Base-by-base conservation (phyloP, 1,140 invertebrate species). In the Bombus cullumanus region DNA sequence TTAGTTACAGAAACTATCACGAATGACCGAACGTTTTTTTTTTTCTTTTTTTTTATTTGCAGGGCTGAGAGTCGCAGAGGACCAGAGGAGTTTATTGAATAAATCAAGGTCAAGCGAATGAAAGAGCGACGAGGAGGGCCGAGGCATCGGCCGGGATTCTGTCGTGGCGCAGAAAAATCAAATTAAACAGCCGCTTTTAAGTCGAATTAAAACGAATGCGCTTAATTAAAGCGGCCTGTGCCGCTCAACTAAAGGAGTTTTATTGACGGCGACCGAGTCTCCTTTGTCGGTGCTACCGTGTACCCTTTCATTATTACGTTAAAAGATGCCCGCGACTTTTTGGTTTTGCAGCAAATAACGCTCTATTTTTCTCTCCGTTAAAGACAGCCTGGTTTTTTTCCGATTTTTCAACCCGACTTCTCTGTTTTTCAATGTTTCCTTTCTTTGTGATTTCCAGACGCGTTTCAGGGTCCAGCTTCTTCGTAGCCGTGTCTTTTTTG, bases 241-340 rank as follows among this genome's bases (percentile, higher is more conserved):
- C 57, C 80, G 81, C 82, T 87, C 91, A 92, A 92, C 92, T 93
- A 90, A 91, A 92, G 89, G 75, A 89, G 88, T 92, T 92, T 92
- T 91, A 93, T 93, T 89, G 92, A 92, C 92, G 91, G 83, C 85
- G 84, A 72, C 85, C 87, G 86, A 81, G 59, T 81, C 81, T 47
- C 78, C 78, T 73, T 74, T 83, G 81, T 76, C 81, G 64, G 75
- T 37, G 37, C 66, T 41, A 71, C 47, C 37, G 34, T 37, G 82
- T 79, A 59, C 76, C 66, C 83, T 62, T 71, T 84, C 83, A 72
- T 84, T 84, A 79, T 84, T 84, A 79, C 77, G 68, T 62, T 69
- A 28, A 84, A 57, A 66, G 53, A 71, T 69, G 47, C 22, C 64
- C 41, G 0, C 43, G 9, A 31, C 62, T 68, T 64, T 76, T 57